Evolutionary conservation across 2,888 invertebrate genomes (phyloP).

Genomic region (Lumbricus terrestris): DNA sequence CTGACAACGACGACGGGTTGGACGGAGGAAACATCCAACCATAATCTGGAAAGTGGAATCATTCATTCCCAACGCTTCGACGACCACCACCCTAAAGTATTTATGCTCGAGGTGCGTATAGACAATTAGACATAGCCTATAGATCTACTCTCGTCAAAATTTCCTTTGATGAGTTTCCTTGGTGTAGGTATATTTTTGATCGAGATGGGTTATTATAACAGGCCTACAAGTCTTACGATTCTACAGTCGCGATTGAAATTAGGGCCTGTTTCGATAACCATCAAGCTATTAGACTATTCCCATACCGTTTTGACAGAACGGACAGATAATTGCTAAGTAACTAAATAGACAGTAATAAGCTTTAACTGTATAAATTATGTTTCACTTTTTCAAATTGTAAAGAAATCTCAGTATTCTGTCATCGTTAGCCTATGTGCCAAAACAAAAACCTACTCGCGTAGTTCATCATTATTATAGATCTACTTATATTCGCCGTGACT

Average conservation of each 20-base stretch:
- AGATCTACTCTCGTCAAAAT: neutral
- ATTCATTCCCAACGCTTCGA: constrained; percentile 19
- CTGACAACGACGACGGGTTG: constrained; percentile 27
- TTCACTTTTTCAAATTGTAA: neutral
- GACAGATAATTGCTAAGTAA: no score
- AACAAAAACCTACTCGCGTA: neutral
- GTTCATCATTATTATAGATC: no score
- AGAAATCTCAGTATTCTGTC: neutral
- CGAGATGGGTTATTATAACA: no score
- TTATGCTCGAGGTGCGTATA: constrained; percentile 30
- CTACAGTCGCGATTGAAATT: no score
- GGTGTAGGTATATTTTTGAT: no score
- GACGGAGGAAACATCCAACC: constrained; percentile 27
- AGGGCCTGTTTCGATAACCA: no score
- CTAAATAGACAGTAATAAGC: neutral
- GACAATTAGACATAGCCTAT: no score
- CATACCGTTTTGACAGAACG: no score
- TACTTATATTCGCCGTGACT: no score
- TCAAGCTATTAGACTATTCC: no score
- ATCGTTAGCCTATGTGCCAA: neutral
- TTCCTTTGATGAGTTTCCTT: no score
- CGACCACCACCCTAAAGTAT: constrained; percentile 28
- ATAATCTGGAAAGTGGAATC: constrained; percentile 13
- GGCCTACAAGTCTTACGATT: no score
- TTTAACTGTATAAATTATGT: neutral